Conservation (phyloP, 2,113 vertebrate genomes). For the Sander vitreus region DNA sequence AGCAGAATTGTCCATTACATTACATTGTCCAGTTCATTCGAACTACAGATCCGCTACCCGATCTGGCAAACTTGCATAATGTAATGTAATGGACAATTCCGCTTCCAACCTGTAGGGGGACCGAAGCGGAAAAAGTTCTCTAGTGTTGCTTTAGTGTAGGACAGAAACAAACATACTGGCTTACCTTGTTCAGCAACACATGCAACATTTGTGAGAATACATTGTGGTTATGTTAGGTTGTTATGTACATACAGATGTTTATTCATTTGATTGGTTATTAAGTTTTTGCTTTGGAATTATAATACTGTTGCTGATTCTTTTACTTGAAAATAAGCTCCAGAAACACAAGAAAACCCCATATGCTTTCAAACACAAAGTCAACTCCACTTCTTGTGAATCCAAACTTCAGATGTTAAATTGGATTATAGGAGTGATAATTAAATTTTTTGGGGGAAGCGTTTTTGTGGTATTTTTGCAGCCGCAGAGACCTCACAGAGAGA, state of each 20-base stretch:
- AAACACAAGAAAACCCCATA: slow-evolving; percentile 4
- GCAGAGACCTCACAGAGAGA: slow-evolving; percentile 52
- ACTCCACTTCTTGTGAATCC: slow-evolving; percentile 7
- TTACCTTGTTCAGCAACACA: slow-evolving; percentile 3
- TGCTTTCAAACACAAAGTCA: slow-evolving; percentile 12
- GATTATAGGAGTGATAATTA: slow-evolving; percentile 57
- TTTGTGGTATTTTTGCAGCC: slow-evolving; percentile 47
- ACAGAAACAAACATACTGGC: slow-evolving; percentile 34
- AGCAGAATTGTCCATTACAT: not conserved
- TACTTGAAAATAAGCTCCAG: slow-evolving; percentile 9
- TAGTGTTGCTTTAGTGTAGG: slow-evolving; percentile 1
- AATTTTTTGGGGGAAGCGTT: slow-evolving; percentile 36
- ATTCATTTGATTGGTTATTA: slow-evolving; percentile 8
- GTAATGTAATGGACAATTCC: no score
- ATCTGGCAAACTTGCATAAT: no score
- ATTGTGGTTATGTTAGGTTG: slow-evolving; percentile 15
- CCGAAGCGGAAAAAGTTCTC: no score
- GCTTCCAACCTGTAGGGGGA: no score
- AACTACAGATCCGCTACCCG: no score
- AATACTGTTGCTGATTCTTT: not conserved
- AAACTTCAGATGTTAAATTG: slow-evolving; percentile 32
- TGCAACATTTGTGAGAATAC: not conserved
- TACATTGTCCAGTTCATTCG: no score
- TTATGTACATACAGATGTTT: not conserved
- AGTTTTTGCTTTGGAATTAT: not conserved